Evolutionary conservation across 2,113 vertebrate species (phyloP).

Genomic region (Raphicerus campestris): DNA sequence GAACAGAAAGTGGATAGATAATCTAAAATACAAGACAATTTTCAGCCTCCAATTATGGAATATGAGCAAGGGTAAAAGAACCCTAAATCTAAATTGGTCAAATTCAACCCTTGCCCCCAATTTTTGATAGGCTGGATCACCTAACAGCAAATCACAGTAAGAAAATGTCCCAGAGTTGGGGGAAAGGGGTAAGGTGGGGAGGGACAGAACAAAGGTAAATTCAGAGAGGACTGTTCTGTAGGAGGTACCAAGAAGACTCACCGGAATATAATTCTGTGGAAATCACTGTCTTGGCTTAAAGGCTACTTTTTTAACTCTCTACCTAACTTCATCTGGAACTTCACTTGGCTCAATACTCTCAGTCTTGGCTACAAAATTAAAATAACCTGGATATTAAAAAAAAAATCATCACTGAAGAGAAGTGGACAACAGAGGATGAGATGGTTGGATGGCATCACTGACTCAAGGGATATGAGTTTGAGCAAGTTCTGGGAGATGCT

Average conservation of each 20-base stretch:
- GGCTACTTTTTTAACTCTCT: background rate
- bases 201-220: background rate
- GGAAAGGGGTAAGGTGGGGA: no score
- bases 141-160: background rate
- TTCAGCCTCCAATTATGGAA: background rate
- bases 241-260: background rate
- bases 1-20: background rate
- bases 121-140: background rate
- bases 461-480: background rate
- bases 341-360: constrained; percentile 22
- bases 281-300: background rate
- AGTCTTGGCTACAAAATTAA: constrained; percentile 17
- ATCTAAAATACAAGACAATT: constrained; percentile 25
- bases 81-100: background rate
- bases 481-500: background rate
- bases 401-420: background rate
- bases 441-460: background rate
- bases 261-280: background rate
- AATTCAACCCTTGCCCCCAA: background rate
- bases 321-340: constrained; percentile 6
- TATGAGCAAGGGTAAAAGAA: background rate
- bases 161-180: background rate
- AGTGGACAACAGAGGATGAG: background rate
- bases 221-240: background rate
- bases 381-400: background rate